Evolutionary conservation across 2,113 vertebrate species (phyloP), one percentile per base, ranked within the genome.

Genomic region (Poeciliopsis occidentalis): DNA sequence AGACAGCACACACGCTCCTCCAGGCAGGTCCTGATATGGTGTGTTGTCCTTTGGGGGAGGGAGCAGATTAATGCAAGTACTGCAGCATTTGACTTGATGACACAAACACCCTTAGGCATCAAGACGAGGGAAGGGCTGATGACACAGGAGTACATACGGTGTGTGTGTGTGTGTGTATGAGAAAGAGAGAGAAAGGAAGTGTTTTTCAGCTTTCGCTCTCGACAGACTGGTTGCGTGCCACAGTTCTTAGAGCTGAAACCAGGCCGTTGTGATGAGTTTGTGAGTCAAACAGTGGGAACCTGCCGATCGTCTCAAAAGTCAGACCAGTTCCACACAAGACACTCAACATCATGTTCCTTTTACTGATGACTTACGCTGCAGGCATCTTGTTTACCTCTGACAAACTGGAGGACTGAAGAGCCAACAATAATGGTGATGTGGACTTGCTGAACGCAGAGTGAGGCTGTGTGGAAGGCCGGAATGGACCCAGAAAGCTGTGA

Each of bases 271-370:
- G 86, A 91, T 79, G 70, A 74, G 67, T 73, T 63, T 57, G 72
- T 91, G 86, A 92, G 74, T 91, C 86, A 92, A 79, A 75, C 80
- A 65, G 73, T 75, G 76, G 51, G 81, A 88, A 87, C 71, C 62
- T 82, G 83, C 69, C 67, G 76, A 80, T 69, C 0, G 15, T 60
- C 65, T 79, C 34, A 62, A 71, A 69, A 75, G 67, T 61, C 39
- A 17, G 63, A 69, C 60, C 80, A 76, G 83, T 71, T 41, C 10
- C 70, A 70, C 75, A 60, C 32, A n/a, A 82, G 61, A 70, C 76
- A 85, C 4, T 63, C 75, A 47, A n/a, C 44, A 0, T 47, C 13
- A 19, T 47, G 44, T 47, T 27, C 8, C 47, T 37, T 15, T 32
- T 31, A 24, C 32, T 12, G 60, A 79, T 67, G 69, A 88, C n/a